phyloP scores from a whole-genome alignment of 2,888 invertebrate species.

The Oligia fasciuncula region DNA sequence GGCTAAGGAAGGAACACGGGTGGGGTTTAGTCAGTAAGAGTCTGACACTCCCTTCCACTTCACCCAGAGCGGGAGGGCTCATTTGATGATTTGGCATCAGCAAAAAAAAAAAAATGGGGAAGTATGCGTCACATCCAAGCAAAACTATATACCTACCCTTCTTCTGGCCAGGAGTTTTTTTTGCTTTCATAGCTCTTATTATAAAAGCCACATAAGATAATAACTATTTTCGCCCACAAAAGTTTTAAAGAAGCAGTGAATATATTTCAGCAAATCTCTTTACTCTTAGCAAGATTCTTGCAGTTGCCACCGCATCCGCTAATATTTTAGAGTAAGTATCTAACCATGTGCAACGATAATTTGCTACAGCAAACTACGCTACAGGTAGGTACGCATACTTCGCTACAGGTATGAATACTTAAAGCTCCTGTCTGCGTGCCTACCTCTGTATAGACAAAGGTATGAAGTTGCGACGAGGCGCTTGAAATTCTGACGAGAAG shows the following conservation, averaged over 20 bases:
- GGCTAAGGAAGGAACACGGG: no score
- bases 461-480: slow-evolving; percentile 49
- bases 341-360: not conserved
- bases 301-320: not conserved
- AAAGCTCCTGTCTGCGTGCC: not conserved
- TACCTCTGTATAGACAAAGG: slow-evolving; percentile 6
- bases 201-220: not conserved
- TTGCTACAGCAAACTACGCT: not conserved
- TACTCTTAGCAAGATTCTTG: not conserved
- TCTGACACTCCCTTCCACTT: no score
- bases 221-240: not conserved
- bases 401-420: not conserved
- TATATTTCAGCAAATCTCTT: not conserved
- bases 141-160: no score
- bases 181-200: not conserved
- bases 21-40: no score
- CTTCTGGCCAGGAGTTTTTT: no score
- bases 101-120: no score
- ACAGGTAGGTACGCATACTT: not conserved
- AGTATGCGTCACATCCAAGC: no score
- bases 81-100: no score
- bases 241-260: not conserved
- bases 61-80: no score
- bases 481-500: slow-evolving; percentile 55
- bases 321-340: not conserved